Conservation (phyloP, 2,797 vertebrate genomes). For the Uromys caudimaculatus region DNA sequence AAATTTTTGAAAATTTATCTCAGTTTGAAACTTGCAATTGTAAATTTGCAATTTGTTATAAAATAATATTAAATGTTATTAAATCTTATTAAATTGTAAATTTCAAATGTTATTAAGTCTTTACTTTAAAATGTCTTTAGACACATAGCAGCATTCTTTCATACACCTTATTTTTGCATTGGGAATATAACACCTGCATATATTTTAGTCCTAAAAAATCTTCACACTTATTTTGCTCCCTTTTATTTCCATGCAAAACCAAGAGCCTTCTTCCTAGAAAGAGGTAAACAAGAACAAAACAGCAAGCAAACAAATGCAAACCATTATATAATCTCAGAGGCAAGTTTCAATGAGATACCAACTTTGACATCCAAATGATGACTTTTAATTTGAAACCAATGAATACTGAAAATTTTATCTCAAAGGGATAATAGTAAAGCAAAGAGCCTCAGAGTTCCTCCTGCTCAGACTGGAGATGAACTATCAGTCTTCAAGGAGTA, state of each 20-base stretch:
- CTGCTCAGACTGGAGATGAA: not conserved
- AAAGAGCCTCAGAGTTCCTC: not conserved
- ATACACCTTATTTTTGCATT: conserved; percentile 18
- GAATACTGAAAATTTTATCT: conserved; percentile 35
- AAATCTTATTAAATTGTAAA: not conserved
- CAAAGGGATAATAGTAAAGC: not conserved
- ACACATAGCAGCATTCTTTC: not conserved
- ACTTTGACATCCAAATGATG: conserved; percentile 31
- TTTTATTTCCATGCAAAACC: conserved; percentile 59
- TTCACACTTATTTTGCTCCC: conserved; percentile 24
- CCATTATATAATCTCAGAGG: conserved; percentile 37
- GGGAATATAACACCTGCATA: conserved; percentile 15
- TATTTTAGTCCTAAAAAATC: conserved; percentile 19
- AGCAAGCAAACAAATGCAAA: conserved; percentile 53
- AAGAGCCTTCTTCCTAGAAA: conserved; percentile 4
- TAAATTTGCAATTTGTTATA: not conserved
- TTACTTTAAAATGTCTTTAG: conserved; percentile 18
- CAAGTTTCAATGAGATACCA: conserved; percentile 54
- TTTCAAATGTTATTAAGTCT: not conserved
- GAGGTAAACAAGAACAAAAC: not conserved
- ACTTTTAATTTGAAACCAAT: conserved; percentile 55
- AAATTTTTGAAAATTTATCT: conserved; percentile 17
- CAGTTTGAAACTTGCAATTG: not conserved
- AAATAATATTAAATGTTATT: not conserved
- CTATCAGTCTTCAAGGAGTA: not conserved